Base-by-base conservation (phyloP, 2,113 vertebrate genomes). In the Nettapus auritus region DNA sequence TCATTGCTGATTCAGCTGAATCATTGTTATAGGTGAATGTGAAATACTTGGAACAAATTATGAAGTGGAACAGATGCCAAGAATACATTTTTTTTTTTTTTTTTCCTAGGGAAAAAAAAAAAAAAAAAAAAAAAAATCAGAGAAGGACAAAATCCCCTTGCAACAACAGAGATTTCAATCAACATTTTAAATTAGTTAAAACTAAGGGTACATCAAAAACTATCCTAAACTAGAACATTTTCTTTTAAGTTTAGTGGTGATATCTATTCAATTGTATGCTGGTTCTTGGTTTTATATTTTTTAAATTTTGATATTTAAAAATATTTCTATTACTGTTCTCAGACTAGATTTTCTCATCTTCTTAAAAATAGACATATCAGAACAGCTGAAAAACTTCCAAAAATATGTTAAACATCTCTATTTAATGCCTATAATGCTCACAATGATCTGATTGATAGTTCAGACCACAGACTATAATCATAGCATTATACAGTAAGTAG, bases 371-470 rank as follows among this genome's bases (percentile, higher is more conserved):
- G 48, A 78, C 53, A 25, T 7, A 85, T 14, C 9, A 59, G 12
- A 8, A 86, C 79, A 64, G 5, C 6, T 91, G 55, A 74, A 95
- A 86, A 50, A 60, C n/a, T 82, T 29, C 3, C 42, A 28, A 88
- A 90, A 88, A 31, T 59, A 56, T 23, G 55, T 91, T 73, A 67
- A 85, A 85, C 13, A 55, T 64, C 33, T 70, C 42, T 23, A 70
- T 77, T 82, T 89, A 70, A 91, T 59, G 17, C 63, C 85, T 91
- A 36, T 67, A 77, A 81, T 88, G 22, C 13, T 94, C 48, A 59
- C 81, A 79, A 90, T 68, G 50, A 88, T 6, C 42, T 94, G 93
- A 93, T 71, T 91, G 85, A 91, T 86, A 96, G 64, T 67, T 94
- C 56, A 91, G 68, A 89, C 38, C 20, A 70, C 38, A 95, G 46